Evolutionary conservation across 2,888 invertebrate genomes (phyloP).

Genomic region (Dryadula phaetusa): DNA sequence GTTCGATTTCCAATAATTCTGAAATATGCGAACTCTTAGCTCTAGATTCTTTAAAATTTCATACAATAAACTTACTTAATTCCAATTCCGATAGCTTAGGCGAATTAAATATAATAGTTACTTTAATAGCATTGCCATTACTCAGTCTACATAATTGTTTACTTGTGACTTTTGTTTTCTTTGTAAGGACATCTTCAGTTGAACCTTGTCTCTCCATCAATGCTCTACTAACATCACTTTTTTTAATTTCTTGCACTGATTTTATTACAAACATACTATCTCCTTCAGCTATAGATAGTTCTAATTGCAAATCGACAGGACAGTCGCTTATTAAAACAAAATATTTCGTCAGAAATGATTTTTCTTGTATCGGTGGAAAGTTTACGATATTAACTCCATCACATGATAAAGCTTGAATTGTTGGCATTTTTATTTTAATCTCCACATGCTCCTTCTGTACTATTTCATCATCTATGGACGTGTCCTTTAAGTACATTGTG

Average conservation of each 20-base stretch:
- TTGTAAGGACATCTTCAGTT: constrained; percentile 55
- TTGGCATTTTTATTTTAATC: constrained; percentile 67
- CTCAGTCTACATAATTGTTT: constrained; percentile 71
- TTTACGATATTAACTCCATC: constrained; percentile 69
- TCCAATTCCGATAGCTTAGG: constrained; percentile 63
- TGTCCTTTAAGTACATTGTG: constrained; percentile 65
- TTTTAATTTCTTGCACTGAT: constrained; percentile 71
- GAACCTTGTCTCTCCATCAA: constrained; percentile 61
- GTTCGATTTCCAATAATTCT: too few species aligned
- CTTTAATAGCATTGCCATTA: constrained; percentile 69
- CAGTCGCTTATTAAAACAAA: constrained; percentile 74
- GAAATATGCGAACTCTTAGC: too few species aligned
- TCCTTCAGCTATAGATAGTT: constrained; percentile 62
- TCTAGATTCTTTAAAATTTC: not conserved
- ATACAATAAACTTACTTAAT: constrained; percentile 55
- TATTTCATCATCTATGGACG: constrained; percentile 63
- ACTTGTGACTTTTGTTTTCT: constrained; percentile 61
- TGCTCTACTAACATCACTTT: constrained; percentile 68
- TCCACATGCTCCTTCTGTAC: constrained; percentile 61
- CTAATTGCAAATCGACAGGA: constrained; percentile 67
- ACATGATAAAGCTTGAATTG: constrained; percentile 69
- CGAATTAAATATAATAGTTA: constrained; percentile 65
- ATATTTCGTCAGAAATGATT: constrained; percentile 56
- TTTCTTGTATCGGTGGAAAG: constrained; percentile 66
- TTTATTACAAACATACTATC: constrained; percentile 66